phyloP scores from a whole-genome alignment of 1,140 invertebrate genomes.

The Zaprionus camerounensis region DNA sequence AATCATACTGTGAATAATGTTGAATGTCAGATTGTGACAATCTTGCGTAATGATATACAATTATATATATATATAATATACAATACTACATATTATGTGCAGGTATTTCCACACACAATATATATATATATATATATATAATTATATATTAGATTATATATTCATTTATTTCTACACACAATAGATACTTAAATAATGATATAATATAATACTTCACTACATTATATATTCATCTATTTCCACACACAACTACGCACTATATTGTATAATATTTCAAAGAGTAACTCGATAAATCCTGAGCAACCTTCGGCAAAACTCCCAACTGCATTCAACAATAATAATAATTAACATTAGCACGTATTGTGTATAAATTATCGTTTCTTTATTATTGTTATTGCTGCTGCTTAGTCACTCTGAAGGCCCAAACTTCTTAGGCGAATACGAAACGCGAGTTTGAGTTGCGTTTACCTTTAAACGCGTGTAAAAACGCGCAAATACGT shows the following conservation, averaged over 20 bases:
- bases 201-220: too few relatives aligned
- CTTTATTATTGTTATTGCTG: constrained; percentile 26
- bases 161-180: too few relatives aligned
- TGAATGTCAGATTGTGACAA: too few relatives aligned
- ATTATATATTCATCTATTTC: neutral
- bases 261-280: neutral
- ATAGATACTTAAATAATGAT: too few relatives aligned
- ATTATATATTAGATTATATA: too few relatives aligned
- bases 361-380: constrained; percentile 28
- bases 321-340: constrained; percentile 27
- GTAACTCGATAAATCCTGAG: constrained; percentile 11
- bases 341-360: constrained; percentile 34
- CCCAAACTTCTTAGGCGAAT: constrained; percentile 12
- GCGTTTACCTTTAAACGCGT: constrained; percentile 21
- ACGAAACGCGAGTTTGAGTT: constrained; percentile 11
- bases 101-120: too few relatives aligned
- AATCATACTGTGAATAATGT: neutral
- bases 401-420: constrained; percentile 28
- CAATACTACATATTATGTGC: too few relatives aligned
- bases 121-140: too few relatives aligned
- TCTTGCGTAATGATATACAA: too few relatives aligned
- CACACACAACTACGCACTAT: neutral
- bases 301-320: constrained; percentile 29
- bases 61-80: too few relatives aligned
- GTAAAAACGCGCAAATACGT: constrained; percentile 32